Percentiles rank a stretch among this genome's conserved stretches.
These are phyloP conservation scores for Chaetorhynchus papuensis DNA, from an alignment of 2,113 vertebrate genomes.

Conservation along the genomic window DNA sequence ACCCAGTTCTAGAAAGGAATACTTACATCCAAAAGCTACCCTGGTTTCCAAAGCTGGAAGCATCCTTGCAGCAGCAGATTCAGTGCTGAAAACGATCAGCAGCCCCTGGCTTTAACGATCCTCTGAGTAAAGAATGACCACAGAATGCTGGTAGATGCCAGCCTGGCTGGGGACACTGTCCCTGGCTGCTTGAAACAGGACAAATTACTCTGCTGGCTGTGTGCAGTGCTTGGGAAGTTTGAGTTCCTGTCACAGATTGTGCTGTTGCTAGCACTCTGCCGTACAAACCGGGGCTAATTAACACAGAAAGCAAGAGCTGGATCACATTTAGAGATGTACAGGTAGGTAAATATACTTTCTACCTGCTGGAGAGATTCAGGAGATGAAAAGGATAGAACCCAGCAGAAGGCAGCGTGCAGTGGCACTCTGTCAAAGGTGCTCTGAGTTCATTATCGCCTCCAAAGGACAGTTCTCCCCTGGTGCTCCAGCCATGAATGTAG, in stretches of 20 bases:
- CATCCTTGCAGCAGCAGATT: background rate
- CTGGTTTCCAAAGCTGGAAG: background rate
- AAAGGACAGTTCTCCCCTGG: background rate
- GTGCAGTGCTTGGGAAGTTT: background rate
- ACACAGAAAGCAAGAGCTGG: background rate
- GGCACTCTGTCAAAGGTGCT: background rate
- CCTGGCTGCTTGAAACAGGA: background rate
- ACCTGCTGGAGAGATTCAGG: background rate
- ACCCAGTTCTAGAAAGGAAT: background rate
- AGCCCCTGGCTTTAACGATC: background rate
- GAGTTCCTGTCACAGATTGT: slow-evolving; percentile 13
- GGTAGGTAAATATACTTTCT: background rate
- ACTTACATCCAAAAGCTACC: background rate
- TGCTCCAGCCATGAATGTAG: background rate
- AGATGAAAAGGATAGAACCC: background rate
- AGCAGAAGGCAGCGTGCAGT: background rate
- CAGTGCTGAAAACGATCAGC: background rate
- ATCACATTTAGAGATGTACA: background rate
- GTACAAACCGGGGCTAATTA: slow-evolving; percentile 21
- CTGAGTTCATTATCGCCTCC: slow-evolving; percentile 2
- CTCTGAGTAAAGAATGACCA: background rate
- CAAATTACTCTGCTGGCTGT: background rate
- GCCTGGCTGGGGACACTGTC: background rate
- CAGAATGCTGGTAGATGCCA: background rate
- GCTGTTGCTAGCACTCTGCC: background rate